Conservation (phyloP, 2,113 vertebrate genomes). For the Aspidoscelis tigris region DNA sequence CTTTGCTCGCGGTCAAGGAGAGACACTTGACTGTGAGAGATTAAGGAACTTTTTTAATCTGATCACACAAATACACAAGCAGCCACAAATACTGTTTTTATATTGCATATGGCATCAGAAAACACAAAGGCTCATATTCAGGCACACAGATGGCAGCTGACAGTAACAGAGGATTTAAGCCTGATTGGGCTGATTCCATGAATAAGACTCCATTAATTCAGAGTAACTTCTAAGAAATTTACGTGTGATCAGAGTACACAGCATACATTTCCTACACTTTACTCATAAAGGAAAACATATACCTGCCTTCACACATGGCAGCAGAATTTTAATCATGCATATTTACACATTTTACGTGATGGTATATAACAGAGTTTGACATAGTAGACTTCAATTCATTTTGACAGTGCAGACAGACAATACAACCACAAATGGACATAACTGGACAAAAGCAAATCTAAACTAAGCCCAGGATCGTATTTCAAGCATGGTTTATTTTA, state of each 20-base stretch:
- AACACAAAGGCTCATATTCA: background rate
- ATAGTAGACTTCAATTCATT: conserved; percentile 27
- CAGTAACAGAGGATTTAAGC: conserved; percentile 1
- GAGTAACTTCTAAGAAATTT: conserved; percentile 13
- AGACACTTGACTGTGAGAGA: background rate
- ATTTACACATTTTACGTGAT: background rate
- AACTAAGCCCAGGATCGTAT: conserved; percentile 3
- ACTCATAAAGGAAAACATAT: background rate
- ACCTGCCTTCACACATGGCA: background rate
- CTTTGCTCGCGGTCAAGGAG: background rate
- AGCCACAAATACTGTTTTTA: background rate
- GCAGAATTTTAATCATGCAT: background rate
- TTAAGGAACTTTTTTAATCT: conserved; percentile 42
- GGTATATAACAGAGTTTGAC: background rate
- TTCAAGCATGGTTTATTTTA: background rate
- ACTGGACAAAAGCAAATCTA: background rate
- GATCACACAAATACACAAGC: background rate
- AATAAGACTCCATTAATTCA: conserved; percentile 4
- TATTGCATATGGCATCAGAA: conserved; percentile 1
- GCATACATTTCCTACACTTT: background rate
- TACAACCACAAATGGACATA: no score
- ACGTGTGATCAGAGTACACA: background rate
- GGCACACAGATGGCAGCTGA: conserved; percentile 23
- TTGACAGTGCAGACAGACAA: background rate
- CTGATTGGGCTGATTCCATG: conserved; percentile 15